Evolutionary conservation across 2,888 invertebrate genomes (phyloP).

Genomic region (Leistus spinibarbis): DNA sequence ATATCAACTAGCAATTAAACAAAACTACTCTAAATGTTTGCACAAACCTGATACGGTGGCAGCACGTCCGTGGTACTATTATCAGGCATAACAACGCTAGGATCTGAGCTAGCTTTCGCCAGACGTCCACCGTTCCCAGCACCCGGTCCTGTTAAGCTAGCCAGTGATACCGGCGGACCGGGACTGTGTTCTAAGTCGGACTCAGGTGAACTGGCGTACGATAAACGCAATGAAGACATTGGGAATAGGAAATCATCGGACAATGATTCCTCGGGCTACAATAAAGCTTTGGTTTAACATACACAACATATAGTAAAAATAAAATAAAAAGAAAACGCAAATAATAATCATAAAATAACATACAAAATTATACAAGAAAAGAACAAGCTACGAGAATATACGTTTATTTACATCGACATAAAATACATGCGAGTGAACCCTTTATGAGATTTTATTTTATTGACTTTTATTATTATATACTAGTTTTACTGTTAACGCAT

Average conservation of each 20-base stretch:
- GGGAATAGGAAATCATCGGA: constrained; percentile 99
- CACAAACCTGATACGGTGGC: constrained; percentile 81
- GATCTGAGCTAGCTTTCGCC: constrained; percentile 88
- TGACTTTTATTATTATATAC: too few relatives aligned
- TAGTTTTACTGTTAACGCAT: too few relatives aligned
- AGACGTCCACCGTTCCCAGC: constrained; percentile 60
- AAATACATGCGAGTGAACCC: background rate
- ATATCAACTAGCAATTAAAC: too few relatives aligned
- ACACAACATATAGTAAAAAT: constrained; percentile 24
- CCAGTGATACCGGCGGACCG: constrained; percentile 63
- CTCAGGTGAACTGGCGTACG: constrained; percentile 95
- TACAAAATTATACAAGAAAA: constrained; percentile 41
- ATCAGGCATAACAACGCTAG: constrained; percentile 92
- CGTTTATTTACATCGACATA: background rate
- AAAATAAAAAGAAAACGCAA: constrained; percentile 41
- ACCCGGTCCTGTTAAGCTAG: constrained; percentile 57
- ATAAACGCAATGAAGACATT: constrained; percentile 92
- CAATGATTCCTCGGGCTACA: constrained; percentile 93
- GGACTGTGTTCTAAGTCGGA: constrained; percentile 91
- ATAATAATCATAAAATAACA: constrained; percentile 45
- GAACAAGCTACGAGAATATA: constrained; percentile 17
- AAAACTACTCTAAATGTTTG: too few relatives aligned
- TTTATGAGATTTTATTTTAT: background rate
- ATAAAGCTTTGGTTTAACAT: constrained; percentile 3
- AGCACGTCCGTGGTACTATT: constrained; percentile 76